These are phyloP conservation scores for Imbricaverruca yamaguchii DNA, from an alignment of 2,888 invertebrate genomes.

Conservation along the genomic window DNA sequence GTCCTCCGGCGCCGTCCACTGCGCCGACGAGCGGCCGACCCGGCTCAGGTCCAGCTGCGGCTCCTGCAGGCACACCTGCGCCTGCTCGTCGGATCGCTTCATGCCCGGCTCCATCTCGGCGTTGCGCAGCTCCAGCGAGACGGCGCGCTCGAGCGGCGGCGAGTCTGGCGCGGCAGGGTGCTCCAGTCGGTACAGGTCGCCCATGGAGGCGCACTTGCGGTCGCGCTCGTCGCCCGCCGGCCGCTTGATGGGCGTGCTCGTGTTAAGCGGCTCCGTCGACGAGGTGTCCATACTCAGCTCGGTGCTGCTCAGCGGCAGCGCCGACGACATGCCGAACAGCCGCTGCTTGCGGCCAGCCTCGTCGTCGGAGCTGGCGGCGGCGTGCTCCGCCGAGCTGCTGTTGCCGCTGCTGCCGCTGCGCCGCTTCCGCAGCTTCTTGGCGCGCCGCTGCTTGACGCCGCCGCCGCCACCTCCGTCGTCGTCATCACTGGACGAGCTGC, in stretches of 20 bases:
- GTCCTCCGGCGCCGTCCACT: not conserved
- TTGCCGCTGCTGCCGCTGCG: not conserved
- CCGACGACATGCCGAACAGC: not conserved
- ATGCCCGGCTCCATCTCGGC: constrained; percentile 36
- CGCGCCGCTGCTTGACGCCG: not conserved
- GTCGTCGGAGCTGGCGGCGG: not conserved
- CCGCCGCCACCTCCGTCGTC: not conserved
- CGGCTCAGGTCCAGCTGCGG: constrained; percentile 6
- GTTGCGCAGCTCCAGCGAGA: constrained; percentile 66
- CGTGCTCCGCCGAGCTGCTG: not conserved
- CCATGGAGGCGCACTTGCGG: constrained; percentile 67
- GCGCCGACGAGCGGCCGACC: not conserved
- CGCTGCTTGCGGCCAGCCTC: not conserved
- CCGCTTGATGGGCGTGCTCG: constrained; percentile 4
- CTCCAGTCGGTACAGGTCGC: constrained; percentile 62
- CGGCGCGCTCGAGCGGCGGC: constrained; percentile 56
- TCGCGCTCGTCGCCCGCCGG: constrained; percentile 49
- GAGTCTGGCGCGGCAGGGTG: constrained; percentile 39
- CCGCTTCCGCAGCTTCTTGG: not conserved
- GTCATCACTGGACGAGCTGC: not conserved
- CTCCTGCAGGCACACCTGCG: not conserved
- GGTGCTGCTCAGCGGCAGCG: not conserved
- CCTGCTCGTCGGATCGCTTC: not conserved
- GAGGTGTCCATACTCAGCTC: constrained; percentile 7
- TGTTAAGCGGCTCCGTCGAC: constrained; percentile 2